These are phyloP conservation scores for Mustela nigripes DNA, from an alignment of 2,113 vertebrate genomes.

Conservation along the genomic window DNA sequence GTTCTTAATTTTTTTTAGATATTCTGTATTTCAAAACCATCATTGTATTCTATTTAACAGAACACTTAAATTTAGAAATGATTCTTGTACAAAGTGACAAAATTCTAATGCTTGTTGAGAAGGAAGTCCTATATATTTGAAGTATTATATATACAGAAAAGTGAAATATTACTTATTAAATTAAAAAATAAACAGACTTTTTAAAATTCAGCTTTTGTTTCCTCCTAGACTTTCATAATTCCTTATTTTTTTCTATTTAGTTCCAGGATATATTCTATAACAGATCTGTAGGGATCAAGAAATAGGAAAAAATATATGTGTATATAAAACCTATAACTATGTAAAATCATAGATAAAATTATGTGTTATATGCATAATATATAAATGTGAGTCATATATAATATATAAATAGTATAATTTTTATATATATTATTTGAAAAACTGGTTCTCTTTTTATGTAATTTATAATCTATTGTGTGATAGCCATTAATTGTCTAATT, in stretches of 20 bases:
- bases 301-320: not conserved
- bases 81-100: not conserved
- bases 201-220: not conserved
- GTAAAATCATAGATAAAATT: not conserved
- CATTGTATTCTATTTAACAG: not conserved
- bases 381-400: not conserved
- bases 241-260: not conserved
- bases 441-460: not conserved
- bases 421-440: not conserved
- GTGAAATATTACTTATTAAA: not conserved
- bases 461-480: not conserved
- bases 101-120: not conserved
- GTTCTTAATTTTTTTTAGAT: not conserved
- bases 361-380: not conserved
- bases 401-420: not conserved
- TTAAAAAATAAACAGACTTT: not conserved
- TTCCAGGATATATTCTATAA: not conserved
- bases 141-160: not conserved
- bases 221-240: not conserved
- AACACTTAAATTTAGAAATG: not conserved
- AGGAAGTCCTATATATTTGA: not conserved
- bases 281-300: not conserved
- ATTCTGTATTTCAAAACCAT: not conserved
- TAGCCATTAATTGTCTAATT: not conserved
- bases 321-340: not conserved